These are phyloP conservation scores for Patella depressa DNA, from an alignment of 2,888 invertebrate species.

Conservation along the genomic window DNA sequence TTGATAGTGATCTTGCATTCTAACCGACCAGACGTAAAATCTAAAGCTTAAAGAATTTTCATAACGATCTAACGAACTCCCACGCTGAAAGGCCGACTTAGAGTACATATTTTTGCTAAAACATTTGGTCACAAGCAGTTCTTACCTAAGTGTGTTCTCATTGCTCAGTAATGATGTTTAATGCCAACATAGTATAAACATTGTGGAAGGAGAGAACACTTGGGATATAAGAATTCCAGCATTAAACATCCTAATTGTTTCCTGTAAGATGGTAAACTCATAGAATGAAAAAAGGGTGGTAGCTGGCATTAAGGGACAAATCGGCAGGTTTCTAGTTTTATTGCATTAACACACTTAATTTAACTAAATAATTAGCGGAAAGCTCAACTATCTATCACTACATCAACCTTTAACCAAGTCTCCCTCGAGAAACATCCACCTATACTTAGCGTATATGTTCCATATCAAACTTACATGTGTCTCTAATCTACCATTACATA, in stretches of 20 bases:
- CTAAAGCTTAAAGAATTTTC: too few species aligned
- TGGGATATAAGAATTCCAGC: too few species aligned
- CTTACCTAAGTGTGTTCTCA: too few species aligned
- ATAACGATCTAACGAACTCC: too few species aligned
- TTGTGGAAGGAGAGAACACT: too few species aligned
- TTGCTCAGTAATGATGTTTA: too few species aligned
- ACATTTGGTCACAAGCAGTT: too few species aligned
- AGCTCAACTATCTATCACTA: neutral
- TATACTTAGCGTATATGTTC: neutral
- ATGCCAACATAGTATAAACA: too few species aligned
- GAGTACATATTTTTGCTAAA: too few species aligned
- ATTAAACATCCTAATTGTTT: neutral
- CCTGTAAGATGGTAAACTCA: neutral
- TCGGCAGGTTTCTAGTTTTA: neutral
- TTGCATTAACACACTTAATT: neutral
- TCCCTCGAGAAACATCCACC: constrained; percentile 1
- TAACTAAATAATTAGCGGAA: neutral
- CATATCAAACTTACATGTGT: constrained; percentile 5
- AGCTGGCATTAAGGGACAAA: constrained; percentile 1
- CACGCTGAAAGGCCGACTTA: too few species aligned
- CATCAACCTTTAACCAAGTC: neutral
- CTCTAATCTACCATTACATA: constrained; percentile 7
- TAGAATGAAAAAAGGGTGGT: neutral
- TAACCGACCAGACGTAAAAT: too few species aligned
- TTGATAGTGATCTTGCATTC: too few species aligned